phyloP scores from a whole-genome alignment of 1,140 invertebrate species.

The Aporrectodea caliginosa region DNA sequence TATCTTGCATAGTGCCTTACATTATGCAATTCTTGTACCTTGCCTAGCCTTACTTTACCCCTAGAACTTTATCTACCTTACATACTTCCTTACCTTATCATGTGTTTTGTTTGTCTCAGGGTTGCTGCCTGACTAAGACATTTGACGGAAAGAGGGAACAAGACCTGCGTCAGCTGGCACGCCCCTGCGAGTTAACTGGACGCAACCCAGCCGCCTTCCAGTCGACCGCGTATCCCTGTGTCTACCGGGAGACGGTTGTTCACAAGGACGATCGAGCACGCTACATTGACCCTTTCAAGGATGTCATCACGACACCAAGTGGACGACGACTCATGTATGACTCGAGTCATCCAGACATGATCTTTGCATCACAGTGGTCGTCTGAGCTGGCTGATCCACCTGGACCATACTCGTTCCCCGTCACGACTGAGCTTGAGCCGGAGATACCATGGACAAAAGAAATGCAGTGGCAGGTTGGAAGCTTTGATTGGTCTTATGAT shows the following conservation, averaged over 20 bases:
- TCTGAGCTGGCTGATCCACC: conserved; percentile 25
- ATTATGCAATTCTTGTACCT: no score
- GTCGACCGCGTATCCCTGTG: conserved; percentile 16
- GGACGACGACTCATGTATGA: conserved; percentile 32
- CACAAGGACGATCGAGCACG: conserved; percentile 24
- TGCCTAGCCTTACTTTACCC: no score
- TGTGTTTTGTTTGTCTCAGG: no score
- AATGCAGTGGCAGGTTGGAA: conserved; percentile 28
- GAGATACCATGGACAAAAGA: conserved; percentile 31
- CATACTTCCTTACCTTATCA: no score
- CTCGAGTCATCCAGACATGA: conserved; percentile 32
- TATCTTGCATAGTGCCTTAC: no score
- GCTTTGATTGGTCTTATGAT: neutral
- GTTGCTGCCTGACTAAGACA: neutral
- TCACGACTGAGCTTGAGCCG: conserved; percentile 16
- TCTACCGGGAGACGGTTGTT: conserved; percentile 21
- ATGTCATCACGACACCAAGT: conserved; percentile 8
- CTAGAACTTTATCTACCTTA: no score
- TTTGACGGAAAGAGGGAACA: neutral
- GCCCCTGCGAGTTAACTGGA: neutral
- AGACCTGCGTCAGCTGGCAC: neutral
- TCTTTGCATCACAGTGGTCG: conserved; percentile 31
- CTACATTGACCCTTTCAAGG: conserved; percentile 29
- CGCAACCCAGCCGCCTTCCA: neutral
- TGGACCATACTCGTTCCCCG: conserved; percentile 18